These are phyloP conservation scores for Lynx canadensis DNA, from an alignment of 2,113 vertebrate species.

Conservation along the genomic window DNA sequence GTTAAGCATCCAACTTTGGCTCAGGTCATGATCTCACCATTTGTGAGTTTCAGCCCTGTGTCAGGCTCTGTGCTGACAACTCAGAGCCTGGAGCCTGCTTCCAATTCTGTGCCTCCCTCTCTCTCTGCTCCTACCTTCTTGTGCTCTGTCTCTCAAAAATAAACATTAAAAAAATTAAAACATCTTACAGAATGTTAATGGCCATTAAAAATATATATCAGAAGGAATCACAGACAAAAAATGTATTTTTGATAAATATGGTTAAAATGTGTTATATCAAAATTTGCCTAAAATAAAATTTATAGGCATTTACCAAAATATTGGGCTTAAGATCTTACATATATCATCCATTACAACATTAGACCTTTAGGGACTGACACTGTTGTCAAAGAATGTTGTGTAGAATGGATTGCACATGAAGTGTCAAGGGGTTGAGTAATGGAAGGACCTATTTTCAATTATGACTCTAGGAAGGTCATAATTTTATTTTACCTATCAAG, in stretches of 20 bases:
- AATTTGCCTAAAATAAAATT: neutral
- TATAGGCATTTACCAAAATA: neutral
- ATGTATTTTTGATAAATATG: constrained; percentile 2
- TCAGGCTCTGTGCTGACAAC: too few species aligned
- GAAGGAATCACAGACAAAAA: neutral
- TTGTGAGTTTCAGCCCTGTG: too few species aligned
- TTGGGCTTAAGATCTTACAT: neutral
- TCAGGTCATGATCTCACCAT: too few species aligned
- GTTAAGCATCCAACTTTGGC: too few species aligned
- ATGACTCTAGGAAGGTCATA: neutral
- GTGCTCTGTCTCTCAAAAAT: too few species aligned
- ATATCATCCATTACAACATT: neutral
- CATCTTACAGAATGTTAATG: neutral
- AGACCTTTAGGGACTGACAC: neutral
- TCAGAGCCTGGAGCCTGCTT: too few species aligned
- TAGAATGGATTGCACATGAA: neutral
- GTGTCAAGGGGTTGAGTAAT: neutral
- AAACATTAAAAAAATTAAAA: neutral
- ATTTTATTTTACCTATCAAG: constrained; percentile 28
- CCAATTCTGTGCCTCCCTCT: too few species aligned
- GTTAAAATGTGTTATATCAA: neutral
- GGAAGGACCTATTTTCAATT: neutral
- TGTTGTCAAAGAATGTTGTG: neutral
- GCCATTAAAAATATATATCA: neutral
- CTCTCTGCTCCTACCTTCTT: too few species aligned